These are phyloP conservation scores for Coilia nasus DNA, from an alignment of 2,797 vertebrate species.

Conservation along the genomic window DNA sequence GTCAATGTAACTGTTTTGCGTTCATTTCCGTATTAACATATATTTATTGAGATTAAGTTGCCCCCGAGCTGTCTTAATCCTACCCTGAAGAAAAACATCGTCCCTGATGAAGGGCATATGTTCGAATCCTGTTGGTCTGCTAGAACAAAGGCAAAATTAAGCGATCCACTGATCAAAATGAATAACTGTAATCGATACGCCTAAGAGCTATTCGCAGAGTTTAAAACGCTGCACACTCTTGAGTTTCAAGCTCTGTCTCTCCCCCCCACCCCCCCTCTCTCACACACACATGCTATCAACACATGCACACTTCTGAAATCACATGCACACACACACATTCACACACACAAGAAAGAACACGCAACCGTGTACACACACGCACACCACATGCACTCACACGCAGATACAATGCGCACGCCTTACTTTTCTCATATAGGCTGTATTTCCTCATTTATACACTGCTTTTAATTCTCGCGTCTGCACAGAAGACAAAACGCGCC, in stretches of 20 bases:
- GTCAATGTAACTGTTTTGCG: not conserved
- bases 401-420: not conserved
- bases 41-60: not conserved
- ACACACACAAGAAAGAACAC: slow-evolving; percentile 26
- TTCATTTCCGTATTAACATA: not conserved
- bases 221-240: not conserved
- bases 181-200: not conserved
- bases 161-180: slow-evolving; percentile 13
- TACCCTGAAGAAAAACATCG: not conserved
- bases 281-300: not conserved
- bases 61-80: not conserved
- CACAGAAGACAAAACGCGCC: slow-evolving; percentile 43
- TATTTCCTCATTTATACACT: not conserved
- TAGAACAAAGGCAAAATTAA: not conserved
- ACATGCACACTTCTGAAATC: not conserved
- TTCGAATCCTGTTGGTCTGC: not conserved
- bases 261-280: not conserved
- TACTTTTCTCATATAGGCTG: not conserved
- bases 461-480: not conserved
- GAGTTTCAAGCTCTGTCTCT: not conserved
- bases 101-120: not conserved
- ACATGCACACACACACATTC: slow-evolving; percentile 16
- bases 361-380: slow-evolving; percentile 4
- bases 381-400: not conserved
- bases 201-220: not conserved